Evolutionary conservation across 2,797 vertebrate species (phyloP), one percentile per base, ranked within the genome.

Genomic region (Galaxias olidus): DNA sequence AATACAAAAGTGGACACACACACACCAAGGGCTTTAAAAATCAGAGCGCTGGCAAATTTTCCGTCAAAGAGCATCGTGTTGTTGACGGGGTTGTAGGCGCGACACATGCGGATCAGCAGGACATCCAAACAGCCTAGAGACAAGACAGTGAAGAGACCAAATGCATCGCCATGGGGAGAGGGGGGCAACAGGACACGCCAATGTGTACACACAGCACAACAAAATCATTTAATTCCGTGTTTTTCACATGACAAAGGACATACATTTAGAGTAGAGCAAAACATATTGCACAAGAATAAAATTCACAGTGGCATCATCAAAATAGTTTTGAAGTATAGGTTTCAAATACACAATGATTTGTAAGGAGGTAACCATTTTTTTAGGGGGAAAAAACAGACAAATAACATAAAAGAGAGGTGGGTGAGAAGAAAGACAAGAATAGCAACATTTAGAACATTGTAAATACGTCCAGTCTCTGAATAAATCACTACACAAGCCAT

Each of bases 11-110:
- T 30, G 30, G 30, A 6, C 30, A 30, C 30, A 30, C 30, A 30
- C 94, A 93, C 87, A 96, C 95, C 95, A 0, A 97, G 92, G 0
- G 95, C 88, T 86, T 95, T 96, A 84, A 97, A 97, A 80, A 95
- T 84, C 74, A 94, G 94, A 63, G 91, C 60, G 8, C 91, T 81
- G 0, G 93, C 93, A 0, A 94, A 95, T 78, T 96, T 96, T 41
- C 95, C 94, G 53, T 96, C 93, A 50, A 96, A 97, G 68, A 96
- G 90, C 65, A 97, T 3, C 0, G 94, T 96, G 77, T 94, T 94
- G 83, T 95, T 96, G 82, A 93, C 66, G 65, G 95, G 94, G 88
- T 97, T 96, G 73, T 94, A 97, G 0, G 91, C 93, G 6, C 92
- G 91, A 73, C 92, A 93, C 94, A 96, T 94, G 61, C 95, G 93